A percentile compares a stretch with the other conserved stretches of the same genome.
These are phyloP conservation scores for Alaudala cheleensis DNA, from an alignment of 2,113 vertebrate species.

Conservation along the genomic window DNA sequence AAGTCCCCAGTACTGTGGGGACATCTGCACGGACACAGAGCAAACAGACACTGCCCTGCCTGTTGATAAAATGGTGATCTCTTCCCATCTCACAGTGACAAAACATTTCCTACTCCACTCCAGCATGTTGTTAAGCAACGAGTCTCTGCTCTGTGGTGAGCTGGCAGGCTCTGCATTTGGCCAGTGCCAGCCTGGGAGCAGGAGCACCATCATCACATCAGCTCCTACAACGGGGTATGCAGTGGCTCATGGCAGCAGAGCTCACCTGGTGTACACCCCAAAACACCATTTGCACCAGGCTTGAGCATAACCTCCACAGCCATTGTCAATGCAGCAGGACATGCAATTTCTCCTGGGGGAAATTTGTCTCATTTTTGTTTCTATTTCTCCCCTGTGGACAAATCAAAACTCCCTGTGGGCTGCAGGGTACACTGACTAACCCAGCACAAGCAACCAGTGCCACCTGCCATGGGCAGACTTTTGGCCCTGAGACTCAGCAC, in stretches of 20 bases:
- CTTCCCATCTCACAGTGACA: constrained; percentile 32
- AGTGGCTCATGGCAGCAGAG: rapidly evolving
- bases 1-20: neutral
- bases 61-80: constrained; percentile 28
- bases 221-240: neutral
- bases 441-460: neutral
- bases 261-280: neutral
- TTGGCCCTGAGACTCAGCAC: neutral
- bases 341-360: neutral
- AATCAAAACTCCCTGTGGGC: neutral
- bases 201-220: neutral
- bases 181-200: neutral
- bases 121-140: constrained; percentile 52
- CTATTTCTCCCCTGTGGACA: rapidly evolving
- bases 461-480: neutral
- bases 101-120: constrained; percentile 57
- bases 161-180: neutral
- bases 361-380: neutral
- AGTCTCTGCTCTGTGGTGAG: neutral
- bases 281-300: neutral
- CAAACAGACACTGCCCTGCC: neutral
- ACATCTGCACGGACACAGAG: neutral
- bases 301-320: rapidly evolving
- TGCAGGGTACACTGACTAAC: neutral
- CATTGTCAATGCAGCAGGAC: neutral